These are phyloP conservation scores for Bombylius discolor DNA, from an alignment of 2,888 invertebrate species.

Conservation along the genomic window DNA sequence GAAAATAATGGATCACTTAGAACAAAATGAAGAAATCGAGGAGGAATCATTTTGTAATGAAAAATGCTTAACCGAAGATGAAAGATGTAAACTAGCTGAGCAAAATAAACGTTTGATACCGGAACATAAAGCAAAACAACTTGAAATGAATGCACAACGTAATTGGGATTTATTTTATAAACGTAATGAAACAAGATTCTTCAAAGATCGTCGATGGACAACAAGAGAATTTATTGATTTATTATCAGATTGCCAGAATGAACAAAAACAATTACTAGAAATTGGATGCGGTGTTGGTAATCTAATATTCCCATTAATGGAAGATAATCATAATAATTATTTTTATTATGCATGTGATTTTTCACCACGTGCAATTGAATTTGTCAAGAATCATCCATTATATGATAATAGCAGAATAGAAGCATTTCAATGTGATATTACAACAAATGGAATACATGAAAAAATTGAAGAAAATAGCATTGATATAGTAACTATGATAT, in stretches of 20 bases:
- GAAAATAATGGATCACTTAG: too few relatives aligned
- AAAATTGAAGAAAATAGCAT: conserved; percentile 41
- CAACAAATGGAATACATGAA: conserved; percentile 51
- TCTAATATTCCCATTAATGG: conserved; percentile 80
- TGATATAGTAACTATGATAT: conserved; percentile 80
- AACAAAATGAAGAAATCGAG: background rate
- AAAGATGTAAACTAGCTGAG: conserved; percentile 46
- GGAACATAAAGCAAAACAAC: conserved; percentile 57
- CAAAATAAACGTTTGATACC: conserved; percentile 60
- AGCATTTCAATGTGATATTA: conserved; percentile 78
- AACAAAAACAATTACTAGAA: conserved; percentile 49
- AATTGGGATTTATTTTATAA: conserved; percentile 97
- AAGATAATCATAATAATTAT: conserved; percentile 55
- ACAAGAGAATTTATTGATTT: conserved; percentile 84
- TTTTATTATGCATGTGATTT: conserved; percentile 85
- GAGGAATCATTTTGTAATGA: conserved; percentile 1
- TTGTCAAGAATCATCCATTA: conserved; percentile 56
- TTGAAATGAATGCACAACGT: conserved; percentile 72
- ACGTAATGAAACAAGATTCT: conserved; percentile 83
- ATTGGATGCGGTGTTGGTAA: conserved; percentile 96
- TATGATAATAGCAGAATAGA: conserved; percentile 53
- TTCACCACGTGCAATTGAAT: conserved; percentile 77
- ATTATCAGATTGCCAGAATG: conserved; percentile 31
- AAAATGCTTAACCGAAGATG: conserved; percentile 39
- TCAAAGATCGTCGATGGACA: conserved; percentile 95